phyloP scores from a whole-genome alignment of 2,797 vertebrate species.

The Acropternis orthonyx region DNA sequence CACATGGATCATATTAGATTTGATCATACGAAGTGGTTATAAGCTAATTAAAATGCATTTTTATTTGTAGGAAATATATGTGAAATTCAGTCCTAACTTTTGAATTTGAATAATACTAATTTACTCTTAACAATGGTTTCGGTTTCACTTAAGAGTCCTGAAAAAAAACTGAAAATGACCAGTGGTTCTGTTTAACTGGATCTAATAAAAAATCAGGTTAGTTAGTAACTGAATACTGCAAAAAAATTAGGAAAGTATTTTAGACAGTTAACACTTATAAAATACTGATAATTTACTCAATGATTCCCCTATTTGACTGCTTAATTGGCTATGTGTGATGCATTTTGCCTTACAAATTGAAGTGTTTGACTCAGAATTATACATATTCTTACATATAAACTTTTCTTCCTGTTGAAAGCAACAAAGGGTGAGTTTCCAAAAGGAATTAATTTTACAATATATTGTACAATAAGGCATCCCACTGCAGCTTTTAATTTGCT shows the following conservation, averaged over 20 bases:
- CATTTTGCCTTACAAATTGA: neutral
- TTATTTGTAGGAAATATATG: neutral
- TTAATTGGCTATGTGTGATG: neutral
- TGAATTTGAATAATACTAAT: neutral
- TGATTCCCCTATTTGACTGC: neutral
- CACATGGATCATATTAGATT: neutral
- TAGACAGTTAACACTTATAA: neutral
- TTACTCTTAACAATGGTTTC: neutral
- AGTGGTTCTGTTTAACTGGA: neutral
- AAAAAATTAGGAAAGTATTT: neutral
- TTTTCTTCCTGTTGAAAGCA: neutral
- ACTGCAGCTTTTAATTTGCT: neutral
- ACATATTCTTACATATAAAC: neutral
- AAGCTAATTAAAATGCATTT: neutral
- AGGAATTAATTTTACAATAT: neutral
- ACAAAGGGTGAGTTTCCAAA: neutral
- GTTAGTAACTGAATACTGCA: neutral
- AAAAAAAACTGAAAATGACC: neutral
- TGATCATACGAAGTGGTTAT: neutral
- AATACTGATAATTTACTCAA: neutral
- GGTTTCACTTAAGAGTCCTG: neutral
- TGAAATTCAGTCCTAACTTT: neutral
- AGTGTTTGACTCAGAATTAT: neutral
- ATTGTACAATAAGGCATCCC: neutral
- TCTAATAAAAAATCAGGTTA: neutral